A percentile compares a stretch with the other conserved stretches of the same genome.
Conservation (phyloP, 2,888 invertebrate species). For the Nineta flava region DNA sequence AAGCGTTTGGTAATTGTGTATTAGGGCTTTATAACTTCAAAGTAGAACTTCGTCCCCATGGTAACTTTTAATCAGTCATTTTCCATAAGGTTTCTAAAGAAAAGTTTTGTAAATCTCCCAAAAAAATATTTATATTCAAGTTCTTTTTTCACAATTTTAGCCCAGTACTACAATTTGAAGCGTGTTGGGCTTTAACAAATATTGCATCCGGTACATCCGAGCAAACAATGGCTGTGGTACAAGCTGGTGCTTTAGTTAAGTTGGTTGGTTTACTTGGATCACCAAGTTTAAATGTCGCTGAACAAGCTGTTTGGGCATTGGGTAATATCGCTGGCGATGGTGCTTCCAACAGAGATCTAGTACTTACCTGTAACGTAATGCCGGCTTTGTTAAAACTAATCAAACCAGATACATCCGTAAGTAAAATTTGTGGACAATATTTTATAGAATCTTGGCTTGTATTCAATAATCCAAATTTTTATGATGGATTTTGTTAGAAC, state of each 20-base stretch:
- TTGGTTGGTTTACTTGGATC: constrained; percentile 59
- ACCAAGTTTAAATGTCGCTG: constrained; percentile 51
- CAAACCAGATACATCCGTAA: constrained; percentile 38
- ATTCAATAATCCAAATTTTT: too few species aligned
- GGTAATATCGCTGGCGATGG: constrained; percentile 95
- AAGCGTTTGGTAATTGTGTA: too few species aligned
- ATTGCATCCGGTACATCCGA: constrained; percentile 88
- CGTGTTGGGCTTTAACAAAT: constrained; percentile 95
- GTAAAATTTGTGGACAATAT: constrained; percentile 11
- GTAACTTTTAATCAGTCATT: too few species aligned
- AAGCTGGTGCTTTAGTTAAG: constrained; percentile 71
- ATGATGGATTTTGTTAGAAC: too few species aligned
- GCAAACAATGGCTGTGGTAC: constrained; percentile 77
- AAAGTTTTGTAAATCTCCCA: too few species aligned
- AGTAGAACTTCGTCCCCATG: too few species aligned
- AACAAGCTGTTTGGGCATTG: constrained; percentile 95
- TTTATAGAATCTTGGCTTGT: too few species aligned
- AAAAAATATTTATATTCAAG: too few species aligned
- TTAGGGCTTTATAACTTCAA: too few species aligned
- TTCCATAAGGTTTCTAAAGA: too few species aligned
- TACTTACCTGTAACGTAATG: constrained; percentile 56
- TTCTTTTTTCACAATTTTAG: constrained; percentile 29
- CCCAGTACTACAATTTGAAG: constrained; percentile 75
- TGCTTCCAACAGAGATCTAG: constrained; percentile 61
- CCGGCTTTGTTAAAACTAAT: constrained; percentile 53